A percentile compares a stretch with the other conserved stretches of the same genome.
phyloP scores from a whole-genome alignment of 2,888 invertebrate species.

The Campoletis raptor region DNA sequence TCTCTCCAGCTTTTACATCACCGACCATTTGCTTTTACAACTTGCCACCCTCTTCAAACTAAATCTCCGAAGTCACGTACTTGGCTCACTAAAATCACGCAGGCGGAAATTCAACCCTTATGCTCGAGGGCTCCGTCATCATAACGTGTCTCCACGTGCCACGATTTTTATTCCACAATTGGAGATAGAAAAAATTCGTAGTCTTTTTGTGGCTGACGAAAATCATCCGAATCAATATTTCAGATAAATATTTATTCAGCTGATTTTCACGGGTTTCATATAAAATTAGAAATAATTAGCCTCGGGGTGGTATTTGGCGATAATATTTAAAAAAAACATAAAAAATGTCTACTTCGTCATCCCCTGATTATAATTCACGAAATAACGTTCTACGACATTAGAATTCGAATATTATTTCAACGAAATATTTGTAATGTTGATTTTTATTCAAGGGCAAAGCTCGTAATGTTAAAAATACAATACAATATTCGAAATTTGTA shows the following conservation, averaged over 20 bases:
- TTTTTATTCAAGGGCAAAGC: background rate
- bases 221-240: background rate
- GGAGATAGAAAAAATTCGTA: background rate
- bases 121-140: background rate
- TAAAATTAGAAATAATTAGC: background rate
- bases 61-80: conserved; percentile 64
- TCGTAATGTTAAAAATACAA: conserved; percentile 24
- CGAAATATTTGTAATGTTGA: too few relatives aligned
- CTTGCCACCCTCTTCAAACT: conserved; percentile 68
- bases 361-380: too few relatives aligned
- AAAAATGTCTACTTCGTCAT: background rate
- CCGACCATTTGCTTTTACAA: conserved; percentile 57
- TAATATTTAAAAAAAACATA: background rate
- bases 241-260: background rate
- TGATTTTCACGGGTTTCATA: background rate
- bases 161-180: background rate
- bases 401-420: too few relatives aligned
- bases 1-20: conserved; percentile 45
- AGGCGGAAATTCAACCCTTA: conserved; percentile 12
- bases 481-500: background rate
- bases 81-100: conserved; percentile 69
- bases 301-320: background rate
- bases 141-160: background rate
- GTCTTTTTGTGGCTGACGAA: background rate
- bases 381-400: too few relatives aligned